Conservation (phyloP, 2,113 vertebrate genomes). For the Amia ocellicauda region DNA sequence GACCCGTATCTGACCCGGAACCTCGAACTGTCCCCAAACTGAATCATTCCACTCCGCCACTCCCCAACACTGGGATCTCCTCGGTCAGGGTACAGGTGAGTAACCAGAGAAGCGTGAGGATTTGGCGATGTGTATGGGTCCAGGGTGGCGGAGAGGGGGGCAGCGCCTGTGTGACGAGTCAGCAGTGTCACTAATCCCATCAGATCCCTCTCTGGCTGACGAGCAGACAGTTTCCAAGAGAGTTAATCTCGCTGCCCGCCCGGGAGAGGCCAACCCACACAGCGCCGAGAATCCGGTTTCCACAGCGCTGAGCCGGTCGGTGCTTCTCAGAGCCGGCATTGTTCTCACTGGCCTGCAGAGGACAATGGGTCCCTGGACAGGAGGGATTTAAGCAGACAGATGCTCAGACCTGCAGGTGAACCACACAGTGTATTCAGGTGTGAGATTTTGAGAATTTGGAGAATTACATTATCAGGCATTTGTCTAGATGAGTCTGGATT, state of each 20-base stretch:
- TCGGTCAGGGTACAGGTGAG: slow-evolving; percentile 34
- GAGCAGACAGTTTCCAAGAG: slow-evolving; percentile 28
- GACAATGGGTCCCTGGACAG: slow-evolving; percentile 25
- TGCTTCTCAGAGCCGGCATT: background rate
- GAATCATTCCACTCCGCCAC: slow-evolving; percentile 41
- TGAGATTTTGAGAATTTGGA: too few relatives aligned
- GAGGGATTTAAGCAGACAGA: slow-evolving; percentile 25
- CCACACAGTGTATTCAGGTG: slow-evolving; percentile 32
- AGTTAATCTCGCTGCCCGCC: slow-evolving; percentile 20
- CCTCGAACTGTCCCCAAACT: slow-evolving; percentile 42
- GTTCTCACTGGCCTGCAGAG: slow-evolving; percentile 27
- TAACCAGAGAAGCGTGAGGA: slow-evolving; percentile 28
- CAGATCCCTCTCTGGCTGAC: slow-evolving; percentile 20
- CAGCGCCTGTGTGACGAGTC: slow-evolving; percentile 36
- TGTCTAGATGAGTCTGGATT: too few relatives aligned
- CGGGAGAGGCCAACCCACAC: background rate
- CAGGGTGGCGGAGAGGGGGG: background rate
- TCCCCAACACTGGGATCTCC: slow-evolving; percentile 33
- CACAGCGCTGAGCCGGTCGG: slow-evolving; percentile 19
- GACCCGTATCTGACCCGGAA: too few relatives aligned
- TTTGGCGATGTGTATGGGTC: background rate
- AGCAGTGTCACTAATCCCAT: slow-evolving; percentile 35
- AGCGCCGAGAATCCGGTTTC: background rate
- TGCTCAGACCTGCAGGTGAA: slow-evolving; percentile 38
- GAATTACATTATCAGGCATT: too few relatives aligned